Evolutionary conservation across 2,113 vertebrate species (phyloP).

Genomic region (Pachyramphus minor): DNA sequence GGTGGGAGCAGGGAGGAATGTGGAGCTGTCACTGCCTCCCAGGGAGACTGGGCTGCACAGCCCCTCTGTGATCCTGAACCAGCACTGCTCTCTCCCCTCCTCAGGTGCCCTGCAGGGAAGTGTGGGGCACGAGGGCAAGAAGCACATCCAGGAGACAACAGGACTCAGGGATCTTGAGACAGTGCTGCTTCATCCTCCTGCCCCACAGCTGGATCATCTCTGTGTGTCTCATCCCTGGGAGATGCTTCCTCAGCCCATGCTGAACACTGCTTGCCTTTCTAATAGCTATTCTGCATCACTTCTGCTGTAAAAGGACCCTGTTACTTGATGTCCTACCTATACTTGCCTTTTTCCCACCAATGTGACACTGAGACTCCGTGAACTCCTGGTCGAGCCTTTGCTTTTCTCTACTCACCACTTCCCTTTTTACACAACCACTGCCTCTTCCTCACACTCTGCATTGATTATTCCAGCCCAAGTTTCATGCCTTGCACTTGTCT

Average conservation of each 20-base stretch:
- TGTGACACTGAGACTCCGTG: not conserved
- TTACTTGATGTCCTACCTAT: not conserved
- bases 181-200: not conserved
- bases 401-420: not conserved
- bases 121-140: not conserved
- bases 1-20: accelerated
- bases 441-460: not conserved
- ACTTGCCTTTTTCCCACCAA: not conserved
- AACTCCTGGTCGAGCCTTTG: not conserved
- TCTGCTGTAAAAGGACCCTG: not conserved
- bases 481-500: not conserved
- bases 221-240: not conserved
- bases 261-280: not conserved
- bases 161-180: not conserved
- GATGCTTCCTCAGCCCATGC: not conserved
- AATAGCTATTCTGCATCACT: not conserved
- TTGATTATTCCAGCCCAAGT: not conserved
- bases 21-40: not conserved
- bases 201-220: not conserved
- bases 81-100: not conserved
- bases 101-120: not conserved
- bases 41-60: not conserved
- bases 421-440: not conserved
- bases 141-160: no score
- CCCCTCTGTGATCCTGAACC: accelerated